Percentiles rank a stretch among this genome's conserved stretches.
phyloP scores from a whole-genome alignment of 2,113 vertebrate species.

The Neolamprologus sp. region DNA sequence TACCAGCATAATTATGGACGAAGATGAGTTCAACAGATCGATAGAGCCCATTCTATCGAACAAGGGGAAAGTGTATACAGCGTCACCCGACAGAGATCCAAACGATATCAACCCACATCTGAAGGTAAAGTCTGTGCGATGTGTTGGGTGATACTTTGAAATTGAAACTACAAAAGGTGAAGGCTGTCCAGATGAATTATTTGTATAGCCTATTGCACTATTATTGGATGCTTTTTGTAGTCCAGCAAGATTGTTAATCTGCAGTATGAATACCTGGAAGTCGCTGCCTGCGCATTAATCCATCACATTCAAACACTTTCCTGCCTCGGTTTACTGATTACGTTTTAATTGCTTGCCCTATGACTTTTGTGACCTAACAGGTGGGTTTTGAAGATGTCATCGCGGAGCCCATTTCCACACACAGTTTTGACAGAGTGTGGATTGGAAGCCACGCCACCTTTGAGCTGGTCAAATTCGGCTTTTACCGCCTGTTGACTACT shows the following conservation, averaged over 20 bases:
- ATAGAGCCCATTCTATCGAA: slow-evolving; percentile 69
- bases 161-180: neutral
- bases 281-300: neutral
- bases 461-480: slow-evolving; percentile 81
- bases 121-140: slow-evolving; percentile 67
- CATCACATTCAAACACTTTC: neutral
- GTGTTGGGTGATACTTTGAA: neutral
- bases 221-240: neutral
- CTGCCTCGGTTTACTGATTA: neutral
- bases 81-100: slow-evolving; percentile 73
- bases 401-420: slow-evolving; percentile 79
- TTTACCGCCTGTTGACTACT: slow-evolving; percentile 84
- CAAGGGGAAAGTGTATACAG: slow-evolving; percentile 44
- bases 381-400: slow-evolving; percentile 89
- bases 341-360: neutral
- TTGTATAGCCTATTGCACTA: neutral
- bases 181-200: neutral
- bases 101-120: slow-evolving; percentile 77
- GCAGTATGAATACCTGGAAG: slow-evolving; percentile 36
- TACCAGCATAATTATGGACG: slow-evolving; percentile 80
- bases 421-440: slow-evolving; percentile 91
- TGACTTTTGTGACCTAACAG: slow-evolving; percentile 55
- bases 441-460: slow-evolving; percentile 89
- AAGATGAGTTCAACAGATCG: slow-evolving; percentile 75
- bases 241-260: neutral